Percentiles rank a stretch among this genome's conserved stretches.
phyloP scores from a whole-genome alignment of 2,113 vertebrate genomes.

The Oreochromis aureus region DNA sequence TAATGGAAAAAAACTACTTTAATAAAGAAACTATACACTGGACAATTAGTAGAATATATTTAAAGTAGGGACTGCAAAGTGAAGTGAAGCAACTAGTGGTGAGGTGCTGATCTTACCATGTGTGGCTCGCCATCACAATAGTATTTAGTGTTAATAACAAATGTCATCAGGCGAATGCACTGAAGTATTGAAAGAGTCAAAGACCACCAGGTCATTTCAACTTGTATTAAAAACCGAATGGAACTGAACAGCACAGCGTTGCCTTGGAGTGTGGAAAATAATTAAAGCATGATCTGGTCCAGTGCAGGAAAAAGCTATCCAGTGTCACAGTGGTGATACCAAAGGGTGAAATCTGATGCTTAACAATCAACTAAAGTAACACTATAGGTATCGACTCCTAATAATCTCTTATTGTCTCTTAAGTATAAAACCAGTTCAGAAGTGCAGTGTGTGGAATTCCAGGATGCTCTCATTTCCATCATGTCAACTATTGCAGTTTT shows the following conservation, averaged over 20 bases:
- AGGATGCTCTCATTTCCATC: background rate
- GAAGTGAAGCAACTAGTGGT: background rate
- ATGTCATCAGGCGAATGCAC: background rate
- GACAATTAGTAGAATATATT: background rate
- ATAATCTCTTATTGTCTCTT: background rate
- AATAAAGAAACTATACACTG: background rate
- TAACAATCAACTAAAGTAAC: background rate
- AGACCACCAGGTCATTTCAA: background rate
- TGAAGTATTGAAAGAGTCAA: background rate
- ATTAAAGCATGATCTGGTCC: background rate
- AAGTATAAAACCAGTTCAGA: background rate
- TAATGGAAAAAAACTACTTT: accelerated
- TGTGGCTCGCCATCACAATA: accelerated
- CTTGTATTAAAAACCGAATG: background rate
- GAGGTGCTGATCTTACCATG: background rate
- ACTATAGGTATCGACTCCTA: background rate
- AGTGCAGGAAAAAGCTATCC: background rate
- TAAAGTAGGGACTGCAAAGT: accelerated
- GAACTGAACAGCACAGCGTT: background rate
- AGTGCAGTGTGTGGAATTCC: background rate
- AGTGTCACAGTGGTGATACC: background rate
- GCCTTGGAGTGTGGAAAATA: background rate
- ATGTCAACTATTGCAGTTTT: background rate
- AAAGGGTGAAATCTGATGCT: background rate
- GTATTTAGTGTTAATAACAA: accelerated